Evolutionary conservation across 2,888 invertebrate genomes (phyloP).

Genomic region (Orthosia gothica): DNA sequence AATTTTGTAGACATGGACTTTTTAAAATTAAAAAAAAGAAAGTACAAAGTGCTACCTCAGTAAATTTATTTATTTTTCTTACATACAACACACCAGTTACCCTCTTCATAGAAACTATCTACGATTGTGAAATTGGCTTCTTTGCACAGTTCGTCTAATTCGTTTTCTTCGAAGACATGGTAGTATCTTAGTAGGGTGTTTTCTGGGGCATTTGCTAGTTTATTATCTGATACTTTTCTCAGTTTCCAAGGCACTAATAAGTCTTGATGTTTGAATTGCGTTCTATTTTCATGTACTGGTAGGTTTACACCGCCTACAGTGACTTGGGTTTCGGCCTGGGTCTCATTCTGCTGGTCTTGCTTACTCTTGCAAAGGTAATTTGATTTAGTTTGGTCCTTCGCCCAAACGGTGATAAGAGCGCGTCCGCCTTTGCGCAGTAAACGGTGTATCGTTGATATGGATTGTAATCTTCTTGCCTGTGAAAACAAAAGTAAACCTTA

Average conservation of each 20-base stretch:
- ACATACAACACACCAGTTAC: slow-evolving; percentile 98
- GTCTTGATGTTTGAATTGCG: slow-evolving; percentile 97
- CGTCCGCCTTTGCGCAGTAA: slow-evolving; percentile 94
- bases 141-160: slow-evolving; percentile 93
- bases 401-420: slow-evolving; percentile 99
- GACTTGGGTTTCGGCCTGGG: slow-evolving; percentile 68
- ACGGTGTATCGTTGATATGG: slow-evolving; percentile 95
- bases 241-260: slow-evolving; percentile 99
- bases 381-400: slow-evolving; percentile 95
- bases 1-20: slow-evolving; percentile 78
- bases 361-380: slow-evolving; percentile 83
- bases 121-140: slow-evolving; percentile 91
- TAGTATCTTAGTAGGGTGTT: slow-evolving; percentile 96
- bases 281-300: slow-evolving; percentile 97
- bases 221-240: slow-evolving; percentile 80
- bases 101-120: slow-evolving; percentile 97
- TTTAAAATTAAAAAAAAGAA: slow-evolving; percentile 77
- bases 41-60: slow-evolving; percentile 79
- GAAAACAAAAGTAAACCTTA: slow-evolving; percentile 5
- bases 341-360: slow-evolving; percentile 63
- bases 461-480: slow-evolving; percentile 94
- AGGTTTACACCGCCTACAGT: slow-evolving; percentile 85
- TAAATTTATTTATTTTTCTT: slow-evolving; percentile 89
- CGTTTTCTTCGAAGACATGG: slow-evolving; percentile 97
- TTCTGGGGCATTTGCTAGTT: slow-evolving; percentile 79